Conservation (phyloP, 2,113 vertebrate species). For the Sarotherodon lohbergeri region DNA sequence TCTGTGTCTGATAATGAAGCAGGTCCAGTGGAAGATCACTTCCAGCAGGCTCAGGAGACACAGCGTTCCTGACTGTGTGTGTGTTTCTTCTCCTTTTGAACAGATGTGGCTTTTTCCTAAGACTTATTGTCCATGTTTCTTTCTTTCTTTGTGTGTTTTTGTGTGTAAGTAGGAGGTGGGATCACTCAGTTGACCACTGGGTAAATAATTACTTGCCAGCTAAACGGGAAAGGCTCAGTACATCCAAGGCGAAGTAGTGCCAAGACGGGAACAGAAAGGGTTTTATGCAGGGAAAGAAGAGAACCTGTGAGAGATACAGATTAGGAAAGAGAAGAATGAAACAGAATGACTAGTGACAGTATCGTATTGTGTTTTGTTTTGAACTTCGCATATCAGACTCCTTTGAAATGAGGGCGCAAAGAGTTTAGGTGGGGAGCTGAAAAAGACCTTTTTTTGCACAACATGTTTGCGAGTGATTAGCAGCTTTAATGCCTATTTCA, state of each 20-base stretch:
- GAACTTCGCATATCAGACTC: neutral
- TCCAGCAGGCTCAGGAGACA: conserved; percentile 2
- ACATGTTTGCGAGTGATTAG: neutral
- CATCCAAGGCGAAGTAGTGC: neutral
- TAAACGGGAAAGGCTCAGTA: neutral
- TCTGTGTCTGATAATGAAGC: conserved; percentile 34
- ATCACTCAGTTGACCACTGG: neutral
- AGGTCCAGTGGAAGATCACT: conserved; percentile 5
- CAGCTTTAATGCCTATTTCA: neutral
- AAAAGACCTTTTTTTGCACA: neutral
- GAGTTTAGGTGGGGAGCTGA: neutral
- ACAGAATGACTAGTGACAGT: neutral
- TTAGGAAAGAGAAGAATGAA: neutral
- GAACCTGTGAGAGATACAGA: neutral
- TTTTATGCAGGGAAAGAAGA: neutral
- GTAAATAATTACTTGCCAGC: conserved; percentile 15
- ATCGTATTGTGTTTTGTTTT: neutral
- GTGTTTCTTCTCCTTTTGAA: neutral
- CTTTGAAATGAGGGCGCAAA: neutral
- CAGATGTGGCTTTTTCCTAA: neutral
- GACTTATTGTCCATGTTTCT: neutral
- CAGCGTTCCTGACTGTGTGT: neutral
- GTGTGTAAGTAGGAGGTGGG: neutral
- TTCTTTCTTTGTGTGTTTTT: neutral
- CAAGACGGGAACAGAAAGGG: conserved; percentile 5